Evolutionary conservation across 2,113 vertebrate genomes (phyloP).

Genomic region (Caranx melampygus): DNA sequence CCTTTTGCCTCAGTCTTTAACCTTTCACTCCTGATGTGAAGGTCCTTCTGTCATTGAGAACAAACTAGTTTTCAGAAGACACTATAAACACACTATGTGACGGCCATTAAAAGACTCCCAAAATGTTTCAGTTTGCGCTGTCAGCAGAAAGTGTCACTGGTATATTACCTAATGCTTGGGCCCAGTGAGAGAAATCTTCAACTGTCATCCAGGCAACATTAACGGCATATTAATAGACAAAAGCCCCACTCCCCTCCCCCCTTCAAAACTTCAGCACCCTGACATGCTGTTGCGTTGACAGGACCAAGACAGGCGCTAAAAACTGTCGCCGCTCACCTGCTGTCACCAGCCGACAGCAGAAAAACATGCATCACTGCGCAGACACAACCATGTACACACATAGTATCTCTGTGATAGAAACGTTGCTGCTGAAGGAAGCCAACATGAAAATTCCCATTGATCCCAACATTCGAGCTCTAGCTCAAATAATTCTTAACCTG

Average conservation of each 20-base stretch:
- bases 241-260: constrained; percentile 5
- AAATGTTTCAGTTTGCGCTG: constrained; percentile 33
- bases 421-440: background rate
- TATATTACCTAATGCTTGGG: constrained; percentile 7
- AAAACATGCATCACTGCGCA: constrained; percentile 24
- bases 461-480: background rate
- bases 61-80: constrained; percentile 14
- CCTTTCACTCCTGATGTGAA: constrained; percentile 12
- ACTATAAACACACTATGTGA: background rate
- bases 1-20: constrained; percentile 36
- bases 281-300: constrained; percentile 36
- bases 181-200: constrained; percentile 32
- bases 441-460: background rate
- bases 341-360: constrained; percentile 34
- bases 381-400: constrained; percentile 4
- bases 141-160: background rate
- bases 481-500: background rate
- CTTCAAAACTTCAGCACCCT: constrained; percentile 26
- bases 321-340: constrained; percentile 41
- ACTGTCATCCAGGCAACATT: constrained; percentile 38
- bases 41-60: constrained; percentile 17
- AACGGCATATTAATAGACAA: constrained; percentile 39
- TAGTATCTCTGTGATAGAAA: constrained; percentile 2
- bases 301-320: constrained; percentile 19
- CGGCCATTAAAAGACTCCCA: background rate